Percentiles rank a stretch among this genome's conserved stretches.
Evolutionary conservation across 1,140 invertebrate species (phyloP).

Genomic region (Drosophila nigrodunni): DNA sequence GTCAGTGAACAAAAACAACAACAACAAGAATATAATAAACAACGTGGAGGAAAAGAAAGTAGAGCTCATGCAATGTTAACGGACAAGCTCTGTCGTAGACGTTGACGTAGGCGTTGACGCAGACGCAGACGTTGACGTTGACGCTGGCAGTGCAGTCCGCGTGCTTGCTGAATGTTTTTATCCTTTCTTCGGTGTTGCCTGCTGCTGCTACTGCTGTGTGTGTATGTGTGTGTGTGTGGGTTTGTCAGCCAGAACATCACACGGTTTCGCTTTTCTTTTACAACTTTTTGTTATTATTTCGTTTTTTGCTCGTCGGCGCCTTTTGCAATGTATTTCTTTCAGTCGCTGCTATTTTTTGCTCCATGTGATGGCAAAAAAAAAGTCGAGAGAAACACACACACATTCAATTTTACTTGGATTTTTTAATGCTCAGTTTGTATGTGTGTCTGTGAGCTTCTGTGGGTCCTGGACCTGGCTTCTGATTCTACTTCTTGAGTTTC

Average conservation of each 20-base stretch:
- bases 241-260: slow-evolving; percentile 70
- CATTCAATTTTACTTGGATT: slow-evolving; percentile 73
- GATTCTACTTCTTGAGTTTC: slow-evolving; percentile 77
- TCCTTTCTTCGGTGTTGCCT: slow-evolving; percentile 73
- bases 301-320: slow-evolving; percentile 74
- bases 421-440: slow-evolving; percentile 62
- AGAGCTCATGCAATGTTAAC: slow-evolving; percentile 79
- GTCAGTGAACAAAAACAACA: slow-evolving; percentile 24
- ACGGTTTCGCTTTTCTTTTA: slow-evolving; percentile 83
- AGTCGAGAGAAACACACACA: slow-evolving; percentile 40
- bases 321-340: slow-evolving; percentile 79
- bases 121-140: slow-evolving; percentile 19
- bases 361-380: slow-evolving; percentile 60
- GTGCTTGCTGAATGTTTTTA: slow-evolving; percentile 68
- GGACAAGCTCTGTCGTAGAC: slow-evolving; percentile 38
- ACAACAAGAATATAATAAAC: slow-evolving; percentile 69
- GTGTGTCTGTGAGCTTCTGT: slow-evolving; percentile 51
- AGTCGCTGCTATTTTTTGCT: slow-evolving; percentile 77
- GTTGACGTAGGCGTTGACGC: slow-evolving; percentile 32
- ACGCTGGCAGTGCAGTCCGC: slow-evolving; percentile 34
- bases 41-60: slow-evolving; percentile 79
- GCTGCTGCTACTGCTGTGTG: slow-evolving; percentile 22
- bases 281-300: slow-evolving; percentile 83
- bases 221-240: slow-evolving; percentile 31
- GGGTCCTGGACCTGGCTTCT: slow-evolving; percentile 42